Base-by-base conservation (phyloP, 2,797 vertebrate species). In the Calcarius lapponicus region DNA sequence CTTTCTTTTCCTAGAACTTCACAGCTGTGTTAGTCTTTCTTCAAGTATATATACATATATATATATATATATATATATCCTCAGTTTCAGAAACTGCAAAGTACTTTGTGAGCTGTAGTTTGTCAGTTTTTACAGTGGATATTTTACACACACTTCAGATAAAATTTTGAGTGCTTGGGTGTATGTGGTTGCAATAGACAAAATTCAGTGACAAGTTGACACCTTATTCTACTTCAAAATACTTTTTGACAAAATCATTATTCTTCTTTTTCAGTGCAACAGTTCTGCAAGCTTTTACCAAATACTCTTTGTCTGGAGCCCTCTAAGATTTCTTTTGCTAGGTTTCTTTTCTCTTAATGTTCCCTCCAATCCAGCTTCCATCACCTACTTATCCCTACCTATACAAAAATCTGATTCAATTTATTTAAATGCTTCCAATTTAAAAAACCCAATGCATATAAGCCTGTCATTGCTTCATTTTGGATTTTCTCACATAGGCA, bases 361-460 rank as follows among this genome's bases (percentile, higher is more conserved):
- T 81, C 11, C 4, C 22, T 42, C 6, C 12, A 78, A n/a, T 80
- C 3, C 25, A 86, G 2, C 7, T 86, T 88, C 17, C 18, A 12
- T 64, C 47, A 57, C 7, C 5, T 81, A 12, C 22, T 51, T 72
- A 48, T 22, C 3, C 12, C 5, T 62, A n/a, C 7, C 24, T 74
- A 64, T 32, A 13, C 32, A 74, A 13, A 74, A 18, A 71, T 61
- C 29, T 70, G 22, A 51, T 65, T 80, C 11, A 1, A 40, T 40
- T 91, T 80, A 76, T 71, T 65, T 62, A 65, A 78, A 54, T 38
- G 10, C 32, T 53, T 57, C 9, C 13, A 67, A 14, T 11, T 16
- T 0, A 28, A 64, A 80, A 43, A 54, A 1, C 1, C 1, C 5
- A 7, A 60, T 43, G 38, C 4, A 42, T 45, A 42, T 26, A 54